Conservation (phyloP, 2,888 invertebrate genomes). For the Podabrus alpinus region DNA sequence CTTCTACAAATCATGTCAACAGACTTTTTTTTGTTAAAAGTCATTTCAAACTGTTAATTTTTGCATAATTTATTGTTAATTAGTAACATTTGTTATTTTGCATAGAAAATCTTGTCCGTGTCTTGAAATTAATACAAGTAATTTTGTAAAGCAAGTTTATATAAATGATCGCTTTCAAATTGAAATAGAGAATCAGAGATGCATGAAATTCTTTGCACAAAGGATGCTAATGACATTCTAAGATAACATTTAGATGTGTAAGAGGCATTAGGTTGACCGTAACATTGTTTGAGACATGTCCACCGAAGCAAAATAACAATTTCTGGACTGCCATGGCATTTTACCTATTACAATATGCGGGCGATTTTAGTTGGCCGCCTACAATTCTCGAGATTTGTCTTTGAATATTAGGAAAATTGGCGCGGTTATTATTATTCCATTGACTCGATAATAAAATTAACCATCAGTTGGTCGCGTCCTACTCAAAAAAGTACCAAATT, state of each 20-base stretch:
- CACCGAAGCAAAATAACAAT: conserved; percentile 40
- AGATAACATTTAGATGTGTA: conserved; percentile 50
- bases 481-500: neutral
- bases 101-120: neutral
- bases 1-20: neutral
- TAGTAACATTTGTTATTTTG: neutral
- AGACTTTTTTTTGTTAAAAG: neutral
- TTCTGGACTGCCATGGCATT: conserved; percentile 20
- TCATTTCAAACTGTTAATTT: neutral
- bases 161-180: conserved; percentile 16
- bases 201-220: conserved; percentile 30
- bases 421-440: neutral
- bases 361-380: conserved; percentile 15
- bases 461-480: neutral
- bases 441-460: neutral
- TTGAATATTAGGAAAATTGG: neutral
- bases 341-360: conserved; percentile 21
- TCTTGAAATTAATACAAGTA: neutral
- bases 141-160: neutral
- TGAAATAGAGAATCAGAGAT: conserved; percentile 20
- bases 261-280: conserved; percentile 42
- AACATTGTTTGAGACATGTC: conserved; percentile 48
- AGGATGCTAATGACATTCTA: conserved; percentile 50
- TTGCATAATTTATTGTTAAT: neutral
- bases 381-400: conserved; percentile 1